phyloP scores from a whole-genome alignment of 2,113 vertebrate species.

The Pterocles burchelli region DNA sequence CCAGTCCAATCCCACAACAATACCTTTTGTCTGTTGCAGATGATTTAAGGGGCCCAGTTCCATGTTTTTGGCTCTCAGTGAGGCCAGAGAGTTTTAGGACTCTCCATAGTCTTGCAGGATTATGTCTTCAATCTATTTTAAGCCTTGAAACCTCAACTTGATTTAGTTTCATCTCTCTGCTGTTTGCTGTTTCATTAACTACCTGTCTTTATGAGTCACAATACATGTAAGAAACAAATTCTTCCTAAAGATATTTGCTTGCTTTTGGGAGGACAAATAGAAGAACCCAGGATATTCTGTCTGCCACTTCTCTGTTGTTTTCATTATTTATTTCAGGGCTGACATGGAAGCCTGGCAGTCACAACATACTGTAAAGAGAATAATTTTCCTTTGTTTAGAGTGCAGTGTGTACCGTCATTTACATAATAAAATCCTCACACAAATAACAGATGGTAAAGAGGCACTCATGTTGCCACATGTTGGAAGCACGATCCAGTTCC shows the following conservation, averaged over 20 bases:
- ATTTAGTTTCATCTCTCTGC: neutral
- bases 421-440: constrained; percentile 82
- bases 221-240: constrained; percentile 13
- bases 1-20: constrained; percentile 29
- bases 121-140: neutral
- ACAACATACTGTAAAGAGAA: constrained; percentile 62
- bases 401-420: constrained; percentile 74
- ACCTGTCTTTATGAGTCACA: neutral
- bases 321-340: constrained; percentile 58
- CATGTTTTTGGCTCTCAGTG: neutral
- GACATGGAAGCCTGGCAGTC: constrained; percentile 72
- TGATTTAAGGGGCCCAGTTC: neutral
- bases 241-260: neutral
- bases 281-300: constrained; percentile 61
- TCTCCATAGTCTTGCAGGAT: neutral
- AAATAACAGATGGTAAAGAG: constrained; percentile 83
- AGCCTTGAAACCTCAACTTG: neutral
- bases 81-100: neutral
- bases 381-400: constrained; percentile 77
- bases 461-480: constrained; percentile 78
- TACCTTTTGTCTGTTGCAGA: constrained; percentile 51
- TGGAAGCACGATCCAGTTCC: constrained; percentile 73
- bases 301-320: constrained; percentile 22
- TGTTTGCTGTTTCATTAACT: neutral
- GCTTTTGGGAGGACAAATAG: constrained; percentile 41